Conservation (phyloP, 2,888 invertebrate species). For the Rosalia funebris region DNA sequence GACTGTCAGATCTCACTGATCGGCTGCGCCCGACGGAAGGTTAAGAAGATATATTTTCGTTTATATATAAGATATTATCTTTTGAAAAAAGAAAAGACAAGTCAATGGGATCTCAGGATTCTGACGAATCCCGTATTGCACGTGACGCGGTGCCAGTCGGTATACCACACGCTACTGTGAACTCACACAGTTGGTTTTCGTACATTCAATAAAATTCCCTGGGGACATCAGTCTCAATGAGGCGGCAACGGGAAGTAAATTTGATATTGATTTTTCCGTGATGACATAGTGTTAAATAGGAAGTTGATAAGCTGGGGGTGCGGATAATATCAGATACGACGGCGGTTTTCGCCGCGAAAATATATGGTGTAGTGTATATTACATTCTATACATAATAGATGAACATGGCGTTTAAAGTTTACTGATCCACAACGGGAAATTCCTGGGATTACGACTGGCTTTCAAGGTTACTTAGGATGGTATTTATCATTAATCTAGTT, state of each 20-base stretch:
- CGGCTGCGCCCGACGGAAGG: too few species aligned
- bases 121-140: too few species aligned
- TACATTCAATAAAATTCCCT: constrained; percentile 12
- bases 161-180: not conserved
- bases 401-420: too few species aligned
- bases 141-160: not conserved
- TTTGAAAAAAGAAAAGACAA: too few species aligned
- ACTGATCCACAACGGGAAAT: too few species aligned
- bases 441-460: not conserved
- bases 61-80: too few species aligned
- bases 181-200: not conserved
- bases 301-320: not conserved
- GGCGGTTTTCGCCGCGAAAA: too few species aligned
- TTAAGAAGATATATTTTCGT: too few species aligned
- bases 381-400: not conserved
- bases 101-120: too few species aligned
- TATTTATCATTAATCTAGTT: not conserved
- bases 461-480: not conserved
- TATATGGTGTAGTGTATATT: too few species aligned
- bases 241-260: constrained; percentile 30
- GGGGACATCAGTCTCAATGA: constrained; percentile 33
- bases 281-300: constrained; percentile 3
- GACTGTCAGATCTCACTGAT: too few species aligned
- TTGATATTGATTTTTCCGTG: constrained; percentile 31
- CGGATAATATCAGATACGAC: not conserved